phyloP scores from a whole-genome alignment of 2,888 invertebrate genomes.

The Amiota communis region DNA sequence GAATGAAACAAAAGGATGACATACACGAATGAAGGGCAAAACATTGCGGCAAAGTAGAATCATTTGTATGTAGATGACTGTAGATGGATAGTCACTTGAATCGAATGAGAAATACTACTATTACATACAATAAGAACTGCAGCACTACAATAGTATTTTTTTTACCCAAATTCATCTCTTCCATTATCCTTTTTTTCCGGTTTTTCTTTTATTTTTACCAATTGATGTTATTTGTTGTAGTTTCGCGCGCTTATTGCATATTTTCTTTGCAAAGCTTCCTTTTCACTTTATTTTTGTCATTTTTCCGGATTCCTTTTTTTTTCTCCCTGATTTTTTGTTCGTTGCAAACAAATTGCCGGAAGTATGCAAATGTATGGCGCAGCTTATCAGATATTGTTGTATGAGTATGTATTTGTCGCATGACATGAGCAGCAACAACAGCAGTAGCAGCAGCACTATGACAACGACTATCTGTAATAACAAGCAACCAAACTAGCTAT shows the following conservation, averaged over 20 bases:
- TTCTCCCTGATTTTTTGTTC: slow-evolving; percentile 59
- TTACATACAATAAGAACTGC: slow-evolving; percentile 17
- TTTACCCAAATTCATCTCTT: slow-evolving; percentile 43
- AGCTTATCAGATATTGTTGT: slow-evolving; percentile 64
- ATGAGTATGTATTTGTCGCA: slow-evolving; percentile 41
- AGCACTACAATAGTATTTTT: slow-evolving; percentile 1
- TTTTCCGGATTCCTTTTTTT: background rate
- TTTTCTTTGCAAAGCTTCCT: slow-evolving; percentile 36
- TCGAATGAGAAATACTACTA: slow-evolving; percentile 11
- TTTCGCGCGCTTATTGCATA: slow-evolving; percentile 58
- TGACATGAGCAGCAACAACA: slow-evolving; percentile 1
- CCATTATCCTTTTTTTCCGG: slow-evolving; percentile 53
- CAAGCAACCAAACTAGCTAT: too few relatives aligned
- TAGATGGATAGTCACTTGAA: slow-evolving; percentile 11
- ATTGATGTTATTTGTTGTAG: slow-evolving; percentile 28
- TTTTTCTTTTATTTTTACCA: slow-evolving; percentile 35
- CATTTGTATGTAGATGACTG: slow-evolving; percentile 59
- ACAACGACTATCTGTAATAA: too few relatives aligned
- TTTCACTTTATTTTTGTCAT: slow-evolving; percentile 11
- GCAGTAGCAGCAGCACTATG: too few relatives aligned
- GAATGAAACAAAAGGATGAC: too few relatives aligned
- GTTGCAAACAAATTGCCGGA: slow-evolving; percentile 65
- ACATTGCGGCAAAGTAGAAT: slow-evolving; percentile 52
- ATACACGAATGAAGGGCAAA: slow-evolving; percentile 8
- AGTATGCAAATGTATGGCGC: slow-evolving; percentile 66